These are phyloP conservation scores for Rissa tridactyla DNA, from an alignment of 2,113 vertebrate genomes.

Conservation along the genomic window DNA sequence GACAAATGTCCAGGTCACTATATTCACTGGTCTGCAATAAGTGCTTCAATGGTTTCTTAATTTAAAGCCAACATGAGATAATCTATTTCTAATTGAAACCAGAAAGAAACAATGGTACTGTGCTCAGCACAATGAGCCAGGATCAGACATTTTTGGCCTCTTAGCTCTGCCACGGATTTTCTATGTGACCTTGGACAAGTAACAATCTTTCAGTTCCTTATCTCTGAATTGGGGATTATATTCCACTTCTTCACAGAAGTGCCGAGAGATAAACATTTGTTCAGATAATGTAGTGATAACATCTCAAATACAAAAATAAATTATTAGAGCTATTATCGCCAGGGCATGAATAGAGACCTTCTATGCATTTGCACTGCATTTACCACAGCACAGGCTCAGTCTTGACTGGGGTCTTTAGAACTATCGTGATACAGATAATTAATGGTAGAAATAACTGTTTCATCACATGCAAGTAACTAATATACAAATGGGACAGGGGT, in stretches of 20 bases:
- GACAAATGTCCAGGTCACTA: not conserved
- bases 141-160: not conserved
- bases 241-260: conserved; percentile 15
- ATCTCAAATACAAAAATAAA: conserved; percentile 46
- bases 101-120: not conserved
- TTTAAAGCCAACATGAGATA: not conserved
- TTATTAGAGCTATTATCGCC: conserved; percentile 35
- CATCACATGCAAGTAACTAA: not conserved
- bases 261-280: conserved; percentile 18
- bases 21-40: not conserved
- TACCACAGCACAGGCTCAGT: not conserved
- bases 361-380: not conserved
- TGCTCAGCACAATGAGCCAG: not conserved
- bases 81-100: conserved; percentile 26
- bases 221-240: conserved; percentile 53
- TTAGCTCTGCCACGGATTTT: not conserved
- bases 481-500: not conserved
- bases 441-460: not conserved
- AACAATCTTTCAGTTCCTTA: conserved; percentile 48
- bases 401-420: not conserved
- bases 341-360: not conserved
- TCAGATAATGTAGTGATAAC: conserved; percentile 29
- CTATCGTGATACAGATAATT: not conserved
- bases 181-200: conserved; percentile 36
- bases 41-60: not conserved